Base-by-base conservation (phyloP, 1,140 invertebrate species). In the Plodia interpunctella region DNA sequence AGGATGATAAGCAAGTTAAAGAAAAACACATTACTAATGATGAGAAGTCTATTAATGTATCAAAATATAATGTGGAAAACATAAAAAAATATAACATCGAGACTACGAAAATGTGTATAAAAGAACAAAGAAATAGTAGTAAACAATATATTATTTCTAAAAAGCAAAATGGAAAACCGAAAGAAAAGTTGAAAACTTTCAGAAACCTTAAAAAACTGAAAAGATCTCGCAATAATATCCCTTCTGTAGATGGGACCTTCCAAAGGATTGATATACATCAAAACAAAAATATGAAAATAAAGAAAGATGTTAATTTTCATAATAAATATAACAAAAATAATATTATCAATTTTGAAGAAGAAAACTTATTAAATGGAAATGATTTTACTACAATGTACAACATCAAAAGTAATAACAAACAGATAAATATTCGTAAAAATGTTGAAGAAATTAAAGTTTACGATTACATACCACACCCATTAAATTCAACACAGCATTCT, bases 381-480 rank as follows among this genome's bases (percentile, higher is more conserved):
- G 10, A 44, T 17, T 2, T 44, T 15, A 44, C 0, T 44, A 15
- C 1, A 15, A 15, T 44, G 1, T 15, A 17, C 10, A 17, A 15
- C n/a, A 44, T 44, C 13, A 17, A 32, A 1, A 32, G 3, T 32
- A 32, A 15, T 17, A 44, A 44, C 5, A 44, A 44, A 44, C 38
- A 44, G 13, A 17, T 15, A 15, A 17, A 2, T 15, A n/a, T n/a
- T 44, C 38, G 53, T 1, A 57, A 62, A 60, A 62, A 55, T 52
- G 18, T 54, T 35, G 53, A 49, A 15, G 61, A 64, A 57, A 50
- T 62, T 35, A 52, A 57, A 35, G 55, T 68, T 49, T 62, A 68
- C 17, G 58, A 66, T 25, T 62, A 52, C 32, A 18, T 63, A 25
- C 51, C 51, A 5, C 51, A 53, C 19, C 61, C 61, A 28, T 44